These are phyloP conservation scores for Tetragonula carbonaria DNA, from an alignment of 2,888 invertebrate species.

Conservation along the genomic window DNA sequence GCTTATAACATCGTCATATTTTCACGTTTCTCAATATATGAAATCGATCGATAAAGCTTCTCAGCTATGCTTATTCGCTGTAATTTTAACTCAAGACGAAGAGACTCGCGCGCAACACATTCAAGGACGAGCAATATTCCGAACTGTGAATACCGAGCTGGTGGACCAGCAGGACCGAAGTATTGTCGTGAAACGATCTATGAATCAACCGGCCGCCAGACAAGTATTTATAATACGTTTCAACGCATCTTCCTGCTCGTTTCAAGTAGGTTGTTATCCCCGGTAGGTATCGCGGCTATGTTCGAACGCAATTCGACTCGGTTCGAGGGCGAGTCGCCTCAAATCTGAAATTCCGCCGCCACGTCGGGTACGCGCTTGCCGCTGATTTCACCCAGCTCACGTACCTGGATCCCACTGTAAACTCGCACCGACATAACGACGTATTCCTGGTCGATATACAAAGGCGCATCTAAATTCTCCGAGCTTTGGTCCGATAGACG, in stretches of 20 bases:
- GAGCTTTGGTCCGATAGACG: constrained; percentile 46
- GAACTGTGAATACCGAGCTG: background rate
- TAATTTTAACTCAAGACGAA: too few species aligned
- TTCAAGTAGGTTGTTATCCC: constrained; percentile 1
- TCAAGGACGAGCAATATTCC: background rate
- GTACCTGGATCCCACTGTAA: constrained; percentile 63
- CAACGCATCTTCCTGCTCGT: constrained; percentile 9
- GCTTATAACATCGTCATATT: too few species aligned
- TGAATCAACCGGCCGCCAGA: constrained; percentile 10
- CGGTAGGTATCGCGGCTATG: background rate
- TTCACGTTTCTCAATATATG: too few species aligned
- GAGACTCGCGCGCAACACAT: too few species aligned
- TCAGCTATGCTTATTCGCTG: too few species aligned
- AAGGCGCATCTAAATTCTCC: constrained; percentile 62
- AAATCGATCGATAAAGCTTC: too few species aligned
- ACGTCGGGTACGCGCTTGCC: constrained; percentile 28
- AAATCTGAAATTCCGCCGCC: constrained; percentile 59
- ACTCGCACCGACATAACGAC: constrained; percentile 70
- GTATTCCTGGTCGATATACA: constrained; percentile 68
- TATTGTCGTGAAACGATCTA: background rate
- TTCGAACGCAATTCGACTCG: constrained; percentile 13
- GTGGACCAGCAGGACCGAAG: background rate
- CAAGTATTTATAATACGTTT: constrained; percentile 39
- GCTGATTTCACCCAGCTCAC: constrained; percentile 69
- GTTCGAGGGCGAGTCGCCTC: constrained; percentile 8